A percentile compares a stretch with the other conserved stretches of the same genome.
Conservation (phyloP, 2,113 vertebrate species). For the Aphyosemion australe region DNA sequence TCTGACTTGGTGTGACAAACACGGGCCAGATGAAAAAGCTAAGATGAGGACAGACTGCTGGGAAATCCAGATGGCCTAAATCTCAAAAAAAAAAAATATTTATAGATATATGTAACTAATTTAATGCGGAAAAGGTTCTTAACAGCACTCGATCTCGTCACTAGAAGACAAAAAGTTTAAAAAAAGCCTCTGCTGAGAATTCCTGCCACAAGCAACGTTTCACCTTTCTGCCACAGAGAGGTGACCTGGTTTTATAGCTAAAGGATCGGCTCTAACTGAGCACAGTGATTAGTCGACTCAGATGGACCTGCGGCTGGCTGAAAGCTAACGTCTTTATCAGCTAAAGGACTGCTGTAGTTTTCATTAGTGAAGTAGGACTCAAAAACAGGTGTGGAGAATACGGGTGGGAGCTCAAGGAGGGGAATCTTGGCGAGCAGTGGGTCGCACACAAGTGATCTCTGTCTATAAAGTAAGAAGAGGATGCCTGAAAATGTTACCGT, state of each 20-base stretch:
- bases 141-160: background rate
- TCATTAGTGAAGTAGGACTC: conserved; percentile 19
- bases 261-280: conserved; percentile 57
- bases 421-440: conserved; percentile 24
- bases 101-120: background rate
- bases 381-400: conserved; percentile 23
- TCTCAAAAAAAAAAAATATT: background rate
- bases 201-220: conserved; percentile 26
- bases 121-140: background rate
- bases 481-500: conserved; percentile 10
- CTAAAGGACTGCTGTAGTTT: conserved; percentile 38
- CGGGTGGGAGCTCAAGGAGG: background rate
- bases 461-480: background rate
- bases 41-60: no score
- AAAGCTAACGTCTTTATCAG: conserved; percentile 52
- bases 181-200: background rate
- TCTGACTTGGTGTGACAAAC: no score
- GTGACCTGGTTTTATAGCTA: conserved; percentile 56
- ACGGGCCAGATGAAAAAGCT: no score
- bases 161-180: conserved; percentile 12
- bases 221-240: conserved; percentile 21
- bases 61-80: no score
- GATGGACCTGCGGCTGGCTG: conserved; percentile 57
- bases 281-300: conserved; percentile 69
- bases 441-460: background rate